phyloP scores from a whole-genome alignment of 2,797 vertebrate species.

The Picus viridis region DNA sequence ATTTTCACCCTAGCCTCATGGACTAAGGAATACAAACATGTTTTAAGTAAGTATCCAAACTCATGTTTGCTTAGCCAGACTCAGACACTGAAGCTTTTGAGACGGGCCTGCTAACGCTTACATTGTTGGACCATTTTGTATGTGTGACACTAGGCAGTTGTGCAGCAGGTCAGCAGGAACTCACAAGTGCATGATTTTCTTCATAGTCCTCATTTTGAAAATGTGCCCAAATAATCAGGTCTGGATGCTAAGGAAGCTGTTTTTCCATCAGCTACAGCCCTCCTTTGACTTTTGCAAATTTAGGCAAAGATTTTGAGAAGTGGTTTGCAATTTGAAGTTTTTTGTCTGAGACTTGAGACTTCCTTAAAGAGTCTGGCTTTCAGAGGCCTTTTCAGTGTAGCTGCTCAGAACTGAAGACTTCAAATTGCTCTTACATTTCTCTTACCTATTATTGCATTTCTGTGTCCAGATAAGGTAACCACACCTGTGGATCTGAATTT shows the following conservation, averaged over 20 bases:
- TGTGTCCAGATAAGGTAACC: not conserved
- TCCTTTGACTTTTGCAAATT: not conserved
- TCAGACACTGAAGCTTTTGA: slow-evolving; percentile 49
- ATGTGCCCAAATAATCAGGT: not conserved
- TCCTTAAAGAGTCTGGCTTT: not conserved
- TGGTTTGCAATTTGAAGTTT: not conserved
- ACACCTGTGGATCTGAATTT: not conserved
- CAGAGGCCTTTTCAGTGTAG: not conserved
- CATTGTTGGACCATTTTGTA: not conserved
- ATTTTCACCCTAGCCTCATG: slow-evolving; percentile 25
- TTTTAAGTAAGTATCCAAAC: slow-evolving; percentile 5
- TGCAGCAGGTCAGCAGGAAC: not conserved
- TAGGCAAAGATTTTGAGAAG: not conserved
- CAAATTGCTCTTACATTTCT: not conserved
- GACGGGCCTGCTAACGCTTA: not conserved
- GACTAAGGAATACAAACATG: slow-evolving; percentile 2
- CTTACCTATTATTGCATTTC: not conserved
- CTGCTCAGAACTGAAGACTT: not conserved
- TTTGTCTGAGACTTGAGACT: not conserved
- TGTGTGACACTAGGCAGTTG: not conserved
- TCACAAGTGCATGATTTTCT: not conserved
- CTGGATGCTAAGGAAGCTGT: not conserved
- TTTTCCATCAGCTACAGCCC: not conserved
- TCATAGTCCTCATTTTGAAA: not conserved
- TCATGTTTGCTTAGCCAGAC: not conserved